Conservation (phyloP, 2,888 invertebrate species). For the Synanthedon vespiformis region DNA sequence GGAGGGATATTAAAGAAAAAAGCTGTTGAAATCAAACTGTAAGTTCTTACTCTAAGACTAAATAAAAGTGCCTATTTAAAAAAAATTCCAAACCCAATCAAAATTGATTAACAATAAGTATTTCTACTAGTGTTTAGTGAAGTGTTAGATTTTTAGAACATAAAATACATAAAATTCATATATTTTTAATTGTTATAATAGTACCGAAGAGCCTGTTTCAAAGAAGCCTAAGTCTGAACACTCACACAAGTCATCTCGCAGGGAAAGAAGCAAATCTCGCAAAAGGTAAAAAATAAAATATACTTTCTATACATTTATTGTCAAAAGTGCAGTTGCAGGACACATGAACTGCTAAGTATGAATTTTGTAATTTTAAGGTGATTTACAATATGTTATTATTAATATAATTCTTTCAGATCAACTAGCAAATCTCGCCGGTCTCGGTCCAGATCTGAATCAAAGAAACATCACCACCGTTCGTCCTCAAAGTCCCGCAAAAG, state of each 20-base stretch:
- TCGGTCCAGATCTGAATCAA: constrained; percentile 28
- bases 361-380: too few relatives aligned
- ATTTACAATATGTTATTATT: too few relatives aligned
- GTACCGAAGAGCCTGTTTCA: constrained; percentile 32
- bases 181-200: constrained; percentile 8
- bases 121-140: too few relatives aligned
- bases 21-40: constrained; percentile 63
- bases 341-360: too few relatives aligned
- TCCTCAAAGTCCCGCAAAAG: constrained; percentile 27
- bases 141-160: too few relatives aligned
- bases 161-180: too few relatives aligned
- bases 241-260: constrained; percentile 30
- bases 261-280: constrained; percentile 34
- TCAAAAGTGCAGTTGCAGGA: too few relatives aligned
- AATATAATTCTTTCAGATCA: constrained; percentile 20
- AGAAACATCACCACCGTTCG: constrained; percentile 29
- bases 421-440: constrained; percentile 36
- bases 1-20: constrained; percentile 58
- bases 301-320: too few relatives aligned
- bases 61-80: background rate
- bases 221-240: constrained; percentile 28
- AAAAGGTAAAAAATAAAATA: constrained; percentile 26
- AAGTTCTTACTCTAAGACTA: constrained; percentile 19
- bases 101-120: background rate
- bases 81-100: background rate